Percentiles rank a stretch among this genome's conserved stretches.
phyloP scores from a whole-genome alignment of 2,888 invertebrate species.

The Kuschelorhynchus macadamiae region DNA sequence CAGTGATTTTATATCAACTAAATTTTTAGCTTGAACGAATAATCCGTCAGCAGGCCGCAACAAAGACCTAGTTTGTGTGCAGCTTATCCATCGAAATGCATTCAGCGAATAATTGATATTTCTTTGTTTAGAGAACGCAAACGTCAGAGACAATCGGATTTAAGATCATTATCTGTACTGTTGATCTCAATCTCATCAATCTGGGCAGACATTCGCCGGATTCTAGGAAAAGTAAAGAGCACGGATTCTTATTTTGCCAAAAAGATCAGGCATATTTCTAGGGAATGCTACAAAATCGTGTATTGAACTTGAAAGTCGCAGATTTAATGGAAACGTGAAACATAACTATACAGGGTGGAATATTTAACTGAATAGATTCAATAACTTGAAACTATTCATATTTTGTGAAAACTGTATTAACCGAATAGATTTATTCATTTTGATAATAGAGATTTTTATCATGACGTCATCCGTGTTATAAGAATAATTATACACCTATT shows the following conservation, averaged over 20 bases:
- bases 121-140: constrained; percentile 39
- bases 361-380: too few species aligned
- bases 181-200: constrained; percentile 34
- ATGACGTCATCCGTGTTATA: too few species aligned
- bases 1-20: background rate
- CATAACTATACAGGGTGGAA: too few species aligned
- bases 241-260: constrained; percentile 15
- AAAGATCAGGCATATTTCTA: constrained; percentile 15
- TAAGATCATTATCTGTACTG: constrained; percentile 31
- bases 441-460: too few species aligned
- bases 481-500: too few species aligned
- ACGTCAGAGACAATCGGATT: constrained; percentile 32
- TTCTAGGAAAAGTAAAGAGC: constrained; percentile 11
- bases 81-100: constrained; percentile 24
- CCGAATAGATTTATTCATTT: too few species aligned
- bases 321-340: too few species aligned
- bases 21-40: background rate
- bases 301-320: background rate
- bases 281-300: background rate
- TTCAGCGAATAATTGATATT: constrained; percentile 43
- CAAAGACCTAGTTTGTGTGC: constrained; percentile 14
- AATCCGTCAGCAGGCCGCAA: background rate
- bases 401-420: too few species aligned
- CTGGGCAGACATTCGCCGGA: constrained; percentile 14
- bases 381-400: too few species aligned